Conservation (phyloP, 2,113 vertebrate genomes). For the Hemiscyllium ocellatum region DNA sequence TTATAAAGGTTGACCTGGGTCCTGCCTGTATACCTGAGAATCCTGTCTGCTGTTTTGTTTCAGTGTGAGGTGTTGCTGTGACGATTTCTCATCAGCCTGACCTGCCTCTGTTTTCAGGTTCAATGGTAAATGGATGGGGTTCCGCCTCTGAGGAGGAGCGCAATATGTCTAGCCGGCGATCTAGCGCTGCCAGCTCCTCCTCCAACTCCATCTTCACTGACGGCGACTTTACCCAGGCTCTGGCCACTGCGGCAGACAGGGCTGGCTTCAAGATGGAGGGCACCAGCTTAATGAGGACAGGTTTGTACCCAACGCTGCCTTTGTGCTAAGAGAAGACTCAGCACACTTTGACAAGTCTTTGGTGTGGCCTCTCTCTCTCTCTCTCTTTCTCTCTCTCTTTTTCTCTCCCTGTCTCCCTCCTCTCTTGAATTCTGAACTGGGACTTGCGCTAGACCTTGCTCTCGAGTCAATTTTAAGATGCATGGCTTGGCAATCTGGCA, state of each 20-base stretch:
- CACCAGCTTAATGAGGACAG: constrained; percentile 89
- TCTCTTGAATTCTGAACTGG: background rate
- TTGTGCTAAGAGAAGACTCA: background rate
- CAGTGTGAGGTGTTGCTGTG: background rate
- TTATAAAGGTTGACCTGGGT: background rate
- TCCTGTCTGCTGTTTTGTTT: background rate
- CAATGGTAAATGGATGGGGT: constrained; percentile 98
- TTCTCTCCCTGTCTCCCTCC: background rate
- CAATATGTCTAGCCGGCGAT: constrained; percentile 93
- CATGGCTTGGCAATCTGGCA: background rate
- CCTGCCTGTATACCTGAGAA: background rate
- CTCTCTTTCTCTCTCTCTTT: background rate
- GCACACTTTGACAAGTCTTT: background rate
- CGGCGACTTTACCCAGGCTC: constrained; percentile 87
- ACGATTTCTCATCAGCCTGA: constrained; percentile 39
- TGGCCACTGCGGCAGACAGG: constrained; percentile 92
- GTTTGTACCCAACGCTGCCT: constrained; percentile 62
- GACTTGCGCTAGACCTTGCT: background rate
- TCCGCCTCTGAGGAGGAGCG: constrained; percentile 92
- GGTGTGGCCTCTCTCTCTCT: background rate
- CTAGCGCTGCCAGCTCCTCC: constrained; percentile 90
- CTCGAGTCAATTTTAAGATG: background rate
- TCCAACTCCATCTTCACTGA: constrained; percentile 92
- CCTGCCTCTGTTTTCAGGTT: constrained; percentile 82
- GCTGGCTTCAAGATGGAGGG: constrained; percentile 90